Base-by-base conservation (phyloP, 2,113 vertebrate species). In the Oryzias celebensis region DNA sequence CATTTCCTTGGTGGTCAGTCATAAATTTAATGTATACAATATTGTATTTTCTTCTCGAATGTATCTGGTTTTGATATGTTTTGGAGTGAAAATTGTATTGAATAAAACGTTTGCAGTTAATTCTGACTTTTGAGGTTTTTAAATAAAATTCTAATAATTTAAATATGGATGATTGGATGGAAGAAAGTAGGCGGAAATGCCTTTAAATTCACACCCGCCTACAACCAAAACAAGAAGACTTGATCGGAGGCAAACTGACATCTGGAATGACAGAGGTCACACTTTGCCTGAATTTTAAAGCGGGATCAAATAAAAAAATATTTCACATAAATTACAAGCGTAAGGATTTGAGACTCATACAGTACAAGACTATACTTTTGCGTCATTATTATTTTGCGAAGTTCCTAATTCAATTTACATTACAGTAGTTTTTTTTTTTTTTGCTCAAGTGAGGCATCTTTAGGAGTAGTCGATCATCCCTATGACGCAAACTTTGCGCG, bases 51-150 rank as follows among this genome's bases (percentile, higher is more conserved):
- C 67, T 70, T 81, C 79, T 73, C 83, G 12, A 36, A 36, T 83
- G 72, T 85, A 75, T 63, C 68, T 84, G 76, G 75, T 87, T 91
- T 93, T 91, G 80, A 91, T 90, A 91, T 90, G 85, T 90, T 93
- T 90, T 91, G 88, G 87, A 88, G 91, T 92, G 88, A 18, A 89
- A 88, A 80, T 73, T 50, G 17, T 83, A 82, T 85, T 90, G 78
- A 91, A 88, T 88, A 91, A 86, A 88, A 81, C 81, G 67, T 89
- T 85, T 91, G 64, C 70, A 83, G 53, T 70, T 55, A 84, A 23
- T 8, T 61, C 3, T 50, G 17, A 47, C 15, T 48, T 0, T 5
- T 5, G 4, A 26, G 2, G 70, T 73, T 10, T 59, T 56, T 42
- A 6, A 28, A 28, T 28, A 4, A 28, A 4, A 28, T 28, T 28